Evolutionary conservation across 2,888 invertebrate genomes (phyloP).

Genomic region (Drosophila melanocephala): DNA sequence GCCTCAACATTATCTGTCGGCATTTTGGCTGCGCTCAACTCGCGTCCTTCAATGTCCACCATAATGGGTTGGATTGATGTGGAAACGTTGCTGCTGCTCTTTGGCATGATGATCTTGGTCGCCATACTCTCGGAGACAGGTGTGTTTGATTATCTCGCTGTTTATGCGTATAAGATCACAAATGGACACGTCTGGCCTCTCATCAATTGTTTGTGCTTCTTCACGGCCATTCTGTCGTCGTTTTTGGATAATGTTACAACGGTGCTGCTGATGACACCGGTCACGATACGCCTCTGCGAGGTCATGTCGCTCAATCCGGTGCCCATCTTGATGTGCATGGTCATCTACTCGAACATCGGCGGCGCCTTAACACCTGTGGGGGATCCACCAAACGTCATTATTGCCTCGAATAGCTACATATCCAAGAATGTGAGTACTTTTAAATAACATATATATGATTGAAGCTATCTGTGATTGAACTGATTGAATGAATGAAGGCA

Average conservation of each 20-base stretch:
- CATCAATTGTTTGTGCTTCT: conserved; percentile 90
- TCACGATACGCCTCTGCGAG: conserved; percentile 93
- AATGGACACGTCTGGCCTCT: conserved; percentile 91
- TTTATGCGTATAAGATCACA: conserved; percentile 90
- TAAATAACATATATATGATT: too few species aligned
- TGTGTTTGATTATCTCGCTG: conserved; percentile 91
- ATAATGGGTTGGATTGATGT: conserved; percentile 92
- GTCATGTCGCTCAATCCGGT: conserved; percentile 95
- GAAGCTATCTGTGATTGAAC: too few species aligned
- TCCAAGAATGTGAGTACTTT: conserved; percentile 82
- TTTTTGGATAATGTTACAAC: conserved; percentile 93
- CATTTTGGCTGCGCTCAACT: conserved; percentile 89
- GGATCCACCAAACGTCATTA: conserved; percentile 90
- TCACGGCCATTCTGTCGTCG: conserved; percentile 90
- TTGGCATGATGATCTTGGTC: conserved; percentile 93
- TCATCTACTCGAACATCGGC: conserved; percentile 96
- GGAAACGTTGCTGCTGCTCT: conserved; percentile 89
- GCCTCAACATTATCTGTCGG: conserved; percentile 90
- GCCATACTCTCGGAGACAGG: conserved; percentile 92
- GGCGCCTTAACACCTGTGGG: conserved; percentile 96
- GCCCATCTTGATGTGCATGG: conserved; percentile 94
- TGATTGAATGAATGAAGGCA: too few species aligned
- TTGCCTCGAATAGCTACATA: conserved; percentile 85
- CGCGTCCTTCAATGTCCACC: conserved; percentile 89
- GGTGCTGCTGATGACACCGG: conserved; percentile 91